Evolutionary conservation across 2,797 vertebrate species (phyloP), one percentile per base, ranked within the genome.

Genomic region (Sandelia bainsii): DNA sequence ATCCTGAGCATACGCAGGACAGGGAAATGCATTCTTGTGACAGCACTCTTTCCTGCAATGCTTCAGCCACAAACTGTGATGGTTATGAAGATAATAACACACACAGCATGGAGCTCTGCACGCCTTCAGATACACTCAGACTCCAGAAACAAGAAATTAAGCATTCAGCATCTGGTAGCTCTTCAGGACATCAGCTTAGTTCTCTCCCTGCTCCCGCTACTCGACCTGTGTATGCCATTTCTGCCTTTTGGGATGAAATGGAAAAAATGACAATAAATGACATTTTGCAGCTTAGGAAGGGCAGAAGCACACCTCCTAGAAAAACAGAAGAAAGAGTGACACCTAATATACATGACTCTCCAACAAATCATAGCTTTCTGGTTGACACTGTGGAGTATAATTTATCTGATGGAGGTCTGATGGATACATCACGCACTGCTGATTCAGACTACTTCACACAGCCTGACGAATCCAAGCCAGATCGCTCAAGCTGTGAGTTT

Each of bases 261-360:
- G 94, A 96, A 86, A 96, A 94, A 80, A 52, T 94, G 56, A 95
- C 95, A 0, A 95, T 95, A 68, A 94, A 94, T 62, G 93, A 95
- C 62, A 94, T 96, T 73, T 87, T 96, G 65, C 91, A 93, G 65
- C 87, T 95, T 3, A 90, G 86, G 80, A 70, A 71, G 79, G 42
- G 62, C 3, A 61, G 69, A 69, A 77, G 71, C 54, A 62, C 39
- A 0, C 72, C 86, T 64, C 53, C 54, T 13, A 66, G 22, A 12
- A 76, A 70, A 37, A 69, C 58, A 17, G 75, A 79, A 19, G 80
- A 84, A 48, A 63, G 48, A 4, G 39, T 0, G 0, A 66, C 32
- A 4, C 56, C 48, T 9, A 50, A 39, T 3, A n/a, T 4, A 34
- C 46, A 84, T 2, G 39, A 51, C 1, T 63, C 56, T 16, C 19